Base-by-base conservation (phyloP, 2,113 vertebrate species). In the Oplegnathus fasciatus region DNA sequence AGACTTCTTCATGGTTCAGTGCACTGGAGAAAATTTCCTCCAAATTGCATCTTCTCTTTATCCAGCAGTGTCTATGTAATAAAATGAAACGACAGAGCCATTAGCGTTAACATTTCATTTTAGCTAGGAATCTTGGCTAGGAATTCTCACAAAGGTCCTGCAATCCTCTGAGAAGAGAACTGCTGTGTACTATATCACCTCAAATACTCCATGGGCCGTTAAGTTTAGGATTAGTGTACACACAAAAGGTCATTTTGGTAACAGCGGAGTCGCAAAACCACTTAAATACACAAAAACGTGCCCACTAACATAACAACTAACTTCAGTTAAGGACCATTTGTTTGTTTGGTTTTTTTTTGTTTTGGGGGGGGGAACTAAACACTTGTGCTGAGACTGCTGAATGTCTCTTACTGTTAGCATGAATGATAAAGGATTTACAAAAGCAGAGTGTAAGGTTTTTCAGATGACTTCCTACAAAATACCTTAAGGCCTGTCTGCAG, bases 21-120 rank as follows among this genome's bases (percentile, higher is more conserved):
- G 37, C n/a, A 28, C 42, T 22, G 1, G n/a, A 61, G 32, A 48
- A 34, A 42, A 69, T 37, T 48, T 48, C 14, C 18, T 70, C 9
- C 32, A 80, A 66, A 71, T 54, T 61, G 55, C 40, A 32, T 72
- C 28, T 73, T 68, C 26, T 73, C 24, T 69, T 60, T 37, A 58
- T 74, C 42, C 50, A 66, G 44, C 34, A 40, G 1, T 40, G 20
- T 42, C 1, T 37, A 4, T 42, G 20, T 62, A 30, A 48, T 24
- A 52, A 77, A 62, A 62, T 42, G 2, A 64, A 30, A 50, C 3
- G 6, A 55, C 20, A 44, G 20, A 28, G 18, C 32, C 34, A 34
- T 40, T 34, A 26, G 13, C 52, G n/a, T 64, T 65, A 78, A 58
- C n/a, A 18, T 82, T 50, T 75, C 7, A 62, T 69, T 75, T 78